Conservation (phyloP, 53 echinoderm and acorn worm genomes). For the Temnopleurus reevesii region DNA sequence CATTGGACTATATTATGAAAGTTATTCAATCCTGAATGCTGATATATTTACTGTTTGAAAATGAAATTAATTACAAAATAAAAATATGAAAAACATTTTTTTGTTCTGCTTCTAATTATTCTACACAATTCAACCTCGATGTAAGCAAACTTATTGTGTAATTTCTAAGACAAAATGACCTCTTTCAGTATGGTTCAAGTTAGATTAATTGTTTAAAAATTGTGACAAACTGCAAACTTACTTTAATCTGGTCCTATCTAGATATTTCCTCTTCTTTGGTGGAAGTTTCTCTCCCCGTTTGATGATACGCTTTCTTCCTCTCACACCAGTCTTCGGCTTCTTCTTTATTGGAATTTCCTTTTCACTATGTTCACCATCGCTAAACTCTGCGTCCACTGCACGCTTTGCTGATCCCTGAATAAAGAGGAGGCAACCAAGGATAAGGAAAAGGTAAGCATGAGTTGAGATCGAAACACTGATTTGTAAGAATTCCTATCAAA, state of each 20-base stretch:
- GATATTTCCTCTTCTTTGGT: constrained; percentile 47
- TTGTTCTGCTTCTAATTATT: too few species aligned
- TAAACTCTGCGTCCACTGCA: background rate
- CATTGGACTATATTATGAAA: too few species aligned
- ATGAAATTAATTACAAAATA: too few species aligned
- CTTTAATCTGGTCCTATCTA: constrained; percentile 51
- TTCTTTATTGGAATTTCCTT: background rate
- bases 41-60: too few species aligned
- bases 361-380: constrained; percentile 10
- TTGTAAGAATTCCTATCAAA: too few species aligned
- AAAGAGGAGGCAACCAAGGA: background rate
- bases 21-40: too few species aligned
- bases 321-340: background rate
- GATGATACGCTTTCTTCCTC: constrained; percentile 9
- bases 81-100: too few species aligned
- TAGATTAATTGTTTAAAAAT: too few species aligned
- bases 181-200: too few species aligned
- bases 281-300: constrained; percentile 48
- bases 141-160: background rate
- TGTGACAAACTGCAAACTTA: background rate
- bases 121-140: background rate
- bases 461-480: too few species aligned
- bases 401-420: constrained; percentile 35
- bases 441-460: too few species aligned
- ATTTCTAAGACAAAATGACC: too few species aligned